A percentile compares a stretch with the other conserved stretches of the same genome.
Evolutionary conservation across 1,140 invertebrate species (phyloP).

Genomic region (Lepidurus apus): DNA sequence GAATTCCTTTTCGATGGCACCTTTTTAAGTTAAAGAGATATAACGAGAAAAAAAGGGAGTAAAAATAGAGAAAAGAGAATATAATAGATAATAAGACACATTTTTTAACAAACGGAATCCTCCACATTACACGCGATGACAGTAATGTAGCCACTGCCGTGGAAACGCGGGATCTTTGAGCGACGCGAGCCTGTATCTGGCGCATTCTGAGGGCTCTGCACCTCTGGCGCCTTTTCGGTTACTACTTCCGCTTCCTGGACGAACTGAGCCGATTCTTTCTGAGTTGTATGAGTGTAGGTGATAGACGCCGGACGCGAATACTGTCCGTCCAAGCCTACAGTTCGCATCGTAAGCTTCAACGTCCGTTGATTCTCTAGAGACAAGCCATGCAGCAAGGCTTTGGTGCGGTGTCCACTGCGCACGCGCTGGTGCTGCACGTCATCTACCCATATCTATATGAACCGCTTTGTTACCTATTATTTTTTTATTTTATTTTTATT

Average conservation of each 20-base stretch:
- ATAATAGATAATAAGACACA: not conserved
- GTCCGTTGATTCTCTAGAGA: constrained; percentile 34
- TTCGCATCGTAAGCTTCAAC: not conserved
- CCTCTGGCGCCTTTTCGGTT: not conserved
- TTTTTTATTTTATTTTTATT: not conserved
- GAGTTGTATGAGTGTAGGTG: not conserved
- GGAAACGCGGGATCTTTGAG: constrained; percentile 4
- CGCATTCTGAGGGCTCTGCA: not conserved
- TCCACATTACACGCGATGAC: constrained; percentile 8
- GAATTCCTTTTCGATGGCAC: too few species aligned
- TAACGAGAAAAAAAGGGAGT: not conserved
- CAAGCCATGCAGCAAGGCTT: constrained; percentile 41
- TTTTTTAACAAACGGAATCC: constrained; percentile 9
- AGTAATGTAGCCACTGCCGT: not conserved
- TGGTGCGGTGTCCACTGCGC: constrained; percentile 39
- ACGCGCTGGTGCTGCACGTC: constrained; percentile 38
- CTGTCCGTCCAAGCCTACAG: not conserved
- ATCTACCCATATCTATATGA: constrained; percentile 41
- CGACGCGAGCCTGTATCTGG: not conserved
- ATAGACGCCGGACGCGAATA: not conserved
- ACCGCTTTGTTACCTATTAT: not conserved
- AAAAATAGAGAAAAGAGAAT: not conserved
- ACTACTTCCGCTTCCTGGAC: not conserved
- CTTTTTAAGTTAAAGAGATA: too few species aligned
- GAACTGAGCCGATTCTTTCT: not conserved